Percentiles rank a stretch among this genome's conserved stretches.
These are phyloP conservation scores for Mionectes olivaceus DNA, from an alignment of 2,797 vertebrate genomes.

Conservation along the genomic window DNA sequence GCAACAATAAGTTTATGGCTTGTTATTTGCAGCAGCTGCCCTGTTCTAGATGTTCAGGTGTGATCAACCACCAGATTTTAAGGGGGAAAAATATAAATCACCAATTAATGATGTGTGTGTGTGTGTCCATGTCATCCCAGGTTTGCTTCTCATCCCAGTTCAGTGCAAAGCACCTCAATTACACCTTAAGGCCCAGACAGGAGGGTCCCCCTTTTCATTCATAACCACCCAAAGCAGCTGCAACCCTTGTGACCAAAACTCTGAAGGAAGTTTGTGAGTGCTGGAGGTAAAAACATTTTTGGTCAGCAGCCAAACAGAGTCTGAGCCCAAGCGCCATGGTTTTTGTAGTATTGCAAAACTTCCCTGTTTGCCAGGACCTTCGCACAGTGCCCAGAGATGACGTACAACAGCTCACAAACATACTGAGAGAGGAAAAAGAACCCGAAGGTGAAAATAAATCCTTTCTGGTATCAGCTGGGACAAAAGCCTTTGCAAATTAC, in stretches of 20 bases:
- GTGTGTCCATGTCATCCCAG: accelerated
- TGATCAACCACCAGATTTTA: neutral
- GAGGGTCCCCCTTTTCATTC: neutral
- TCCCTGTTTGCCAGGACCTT: neutral
- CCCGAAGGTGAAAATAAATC: neutral
- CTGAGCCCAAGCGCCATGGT: neutral
- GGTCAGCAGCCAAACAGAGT: neutral
- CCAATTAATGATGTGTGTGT: neutral
- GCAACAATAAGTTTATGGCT: neutral
- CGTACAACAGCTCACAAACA: neutral
- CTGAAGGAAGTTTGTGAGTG: neutral
- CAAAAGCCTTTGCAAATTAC: slow-evolving; percentile 1
- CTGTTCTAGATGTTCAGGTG: neutral
- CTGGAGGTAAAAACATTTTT: slow-evolving; percentile 36
- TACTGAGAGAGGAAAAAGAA: neutral
- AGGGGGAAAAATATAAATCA: accelerated
- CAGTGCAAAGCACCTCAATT: neutral
- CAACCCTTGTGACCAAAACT: neutral
- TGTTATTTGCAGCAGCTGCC: neutral
- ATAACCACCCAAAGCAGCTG: neutral
- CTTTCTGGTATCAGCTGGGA: neutral
- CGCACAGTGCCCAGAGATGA: neutral
- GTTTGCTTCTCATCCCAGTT: neutral
- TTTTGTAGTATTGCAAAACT: neutral
- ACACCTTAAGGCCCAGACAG: neutral